Conservation (phyloP, 2,797 vertebrate species). For the Danio tinwini region DNA sequence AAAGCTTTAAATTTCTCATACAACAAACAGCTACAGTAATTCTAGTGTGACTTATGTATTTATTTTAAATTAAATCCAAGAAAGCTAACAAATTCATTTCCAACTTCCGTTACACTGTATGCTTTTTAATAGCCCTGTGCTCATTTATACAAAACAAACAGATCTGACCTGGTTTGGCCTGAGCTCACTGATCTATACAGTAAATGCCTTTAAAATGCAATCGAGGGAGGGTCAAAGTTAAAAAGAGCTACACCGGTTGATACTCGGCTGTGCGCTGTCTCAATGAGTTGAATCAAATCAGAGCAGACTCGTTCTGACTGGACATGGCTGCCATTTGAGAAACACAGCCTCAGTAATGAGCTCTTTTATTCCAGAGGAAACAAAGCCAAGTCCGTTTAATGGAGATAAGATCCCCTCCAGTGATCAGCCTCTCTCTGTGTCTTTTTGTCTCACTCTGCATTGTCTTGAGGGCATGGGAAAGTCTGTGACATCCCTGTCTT, state of each 20-base stretch:
- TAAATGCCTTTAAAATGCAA: slow-evolving; percentile 3
- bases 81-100: not conserved
- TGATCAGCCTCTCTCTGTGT: slow-evolving; percentile 31
- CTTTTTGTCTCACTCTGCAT: slow-evolving; percentile 19
- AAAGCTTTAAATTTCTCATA: no score
- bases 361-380: slow-evolving; percentile 52
- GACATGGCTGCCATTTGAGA: slow-evolving; percentile 46
- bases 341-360: slow-evolving; percentile 36
- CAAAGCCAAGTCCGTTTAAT: slow-evolving; percentile 54
- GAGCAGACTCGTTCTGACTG: slow-evolving; percentile 23
- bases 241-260: slow-evolving; percentile 2
- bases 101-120: not conserved
- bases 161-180: not conserved
- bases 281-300: slow-evolving; percentile 25
- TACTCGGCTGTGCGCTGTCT: slow-evolving; percentile 36
- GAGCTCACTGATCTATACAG: not conserved
- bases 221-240: slow-evolving; percentile 12
- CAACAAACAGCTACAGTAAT: no score
- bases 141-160: not conserved
- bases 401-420: slow-evolving; percentile 38
- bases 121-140: not conserved
- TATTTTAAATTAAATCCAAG: no score
- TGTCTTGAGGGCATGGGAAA: slow-evolving; percentile 22
- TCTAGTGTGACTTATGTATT: no score
- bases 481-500: slow-evolving; percentile 37